These are phyloP conservation scores for Knipowitschia caucasica DNA, from an alignment of 2,797 vertebrate species.

Conservation along the genomic window DNA sequence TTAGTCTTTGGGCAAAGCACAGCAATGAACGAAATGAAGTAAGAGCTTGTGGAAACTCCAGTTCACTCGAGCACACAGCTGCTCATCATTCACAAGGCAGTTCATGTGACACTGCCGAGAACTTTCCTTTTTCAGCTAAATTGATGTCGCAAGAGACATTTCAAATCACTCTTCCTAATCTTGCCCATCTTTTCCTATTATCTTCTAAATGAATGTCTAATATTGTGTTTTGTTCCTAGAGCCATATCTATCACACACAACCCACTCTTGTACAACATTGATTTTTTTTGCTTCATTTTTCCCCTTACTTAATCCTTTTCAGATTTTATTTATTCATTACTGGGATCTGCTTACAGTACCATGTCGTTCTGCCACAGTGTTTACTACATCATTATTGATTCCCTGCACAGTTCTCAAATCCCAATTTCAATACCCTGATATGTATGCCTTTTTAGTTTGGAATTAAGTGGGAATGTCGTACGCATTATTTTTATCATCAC, in stretches of 20 bases:
- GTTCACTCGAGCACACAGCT: slow-evolving; percentile 3
- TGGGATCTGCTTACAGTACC: slow-evolving; percentile 10
- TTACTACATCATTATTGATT: background rate
- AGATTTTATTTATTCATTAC: slow-evolving; percentile 11
- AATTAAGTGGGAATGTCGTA: background rate
- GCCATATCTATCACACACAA: background rate
- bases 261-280: slow-evolving; percentile 9
- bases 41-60: slow-evolving; percentile 2
- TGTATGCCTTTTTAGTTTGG: background rate
- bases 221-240: slow-evolving; percentile 1
- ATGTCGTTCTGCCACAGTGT: slow-evolving; percentile 8
- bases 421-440: background rate
- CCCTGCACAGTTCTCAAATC: background rate
- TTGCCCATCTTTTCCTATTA: background rate
- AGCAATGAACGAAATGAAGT: slow-evolving; percentile 11
- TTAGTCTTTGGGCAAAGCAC: slow-evolving; percentile 2
- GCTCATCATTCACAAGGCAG: slow-evolving; percentile 9
- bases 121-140: background rate
- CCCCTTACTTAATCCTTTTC: slow-evolving; percentile 26
- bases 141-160: background rate
- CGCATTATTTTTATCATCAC: no score
- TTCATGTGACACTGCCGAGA: slow-evolving; percentile 5
- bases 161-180: background rate
- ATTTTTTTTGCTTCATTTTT: slow-evolving; percentile 21
- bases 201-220: background rate